Conservation (phyloP, 1,140 invertebrate species). For the Diorhabda elongata region DNA sequence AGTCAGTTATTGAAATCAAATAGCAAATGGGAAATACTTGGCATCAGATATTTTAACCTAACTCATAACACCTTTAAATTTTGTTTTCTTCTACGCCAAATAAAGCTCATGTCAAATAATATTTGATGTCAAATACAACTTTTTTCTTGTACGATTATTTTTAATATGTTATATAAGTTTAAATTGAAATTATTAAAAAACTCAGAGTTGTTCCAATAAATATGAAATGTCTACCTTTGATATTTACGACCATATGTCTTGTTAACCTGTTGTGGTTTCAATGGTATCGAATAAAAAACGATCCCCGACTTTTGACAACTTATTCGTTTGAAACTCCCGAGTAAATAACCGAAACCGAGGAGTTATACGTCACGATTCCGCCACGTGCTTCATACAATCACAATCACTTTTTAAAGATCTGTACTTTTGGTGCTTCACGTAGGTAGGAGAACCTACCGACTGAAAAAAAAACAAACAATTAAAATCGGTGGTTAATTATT, state of each 20-base stretch:
- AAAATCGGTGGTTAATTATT: slow-evolving; percentile 37
- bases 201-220: background rate
- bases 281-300: background rate
- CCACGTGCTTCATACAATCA: background rate
- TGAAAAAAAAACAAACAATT: slow-evolving; percentile 15
- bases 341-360: background rate
- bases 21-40: too few relatives aligned
- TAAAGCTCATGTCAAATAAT: too few relatives aligned
- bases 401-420: background rate
- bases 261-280: background rate
- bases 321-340: background rate
- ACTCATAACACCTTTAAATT: too few relatives aligned
- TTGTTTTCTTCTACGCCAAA: too few relatives aligned
- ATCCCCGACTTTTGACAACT: background rate
- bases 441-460: background rate
- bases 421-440: background rate
- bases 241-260: background rate
- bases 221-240: background rate
- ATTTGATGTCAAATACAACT: too few relatives aligned
- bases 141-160: too few relatives aligned
- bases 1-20: too few relatives aligned
- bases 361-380: background rate
- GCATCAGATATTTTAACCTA: too few relatives aligned
- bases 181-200: background rate
- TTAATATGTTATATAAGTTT: too few relatives aligned